Conservation (phyloP, 2,888 invertebrate genomes). For the Lycia hirtaria region DNA sequence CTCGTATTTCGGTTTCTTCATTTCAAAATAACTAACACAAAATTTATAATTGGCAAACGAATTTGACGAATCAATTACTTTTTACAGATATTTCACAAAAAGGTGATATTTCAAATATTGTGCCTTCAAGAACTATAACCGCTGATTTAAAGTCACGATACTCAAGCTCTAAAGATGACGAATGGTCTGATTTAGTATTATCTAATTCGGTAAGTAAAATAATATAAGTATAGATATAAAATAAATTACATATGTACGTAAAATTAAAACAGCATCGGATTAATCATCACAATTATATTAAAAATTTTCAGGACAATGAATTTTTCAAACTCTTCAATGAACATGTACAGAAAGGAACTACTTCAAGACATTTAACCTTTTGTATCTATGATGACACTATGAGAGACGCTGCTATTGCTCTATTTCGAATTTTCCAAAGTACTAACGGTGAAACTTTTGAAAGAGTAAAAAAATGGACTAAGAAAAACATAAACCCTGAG, state of each 20-base stretch:
- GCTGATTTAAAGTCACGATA: neutral
- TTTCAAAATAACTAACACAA: too few species aligned
- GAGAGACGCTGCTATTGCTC: conserved; percentile 72
- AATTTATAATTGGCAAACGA: too few species aligned
- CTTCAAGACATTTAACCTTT: conserved; percentile 71
- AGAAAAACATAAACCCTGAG: conserved; percentile 75
- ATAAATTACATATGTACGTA: neutral
- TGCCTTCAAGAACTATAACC: conserved; percentile 10
- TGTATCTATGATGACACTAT: conserved; percentile 78
- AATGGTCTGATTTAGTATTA: conserved; percentile 6
- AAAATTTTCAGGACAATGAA: conserved; percentile 57
- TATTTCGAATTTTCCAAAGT: conserved; percentile 74
- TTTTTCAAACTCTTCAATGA: conserved; percentile 53
- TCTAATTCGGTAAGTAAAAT: conserved; percentile 10
- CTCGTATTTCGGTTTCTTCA: too few species aligned
- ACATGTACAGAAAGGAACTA: conserved; percentile 58
- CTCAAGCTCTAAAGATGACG: neutral
- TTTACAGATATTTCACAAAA: conserved; percentile 18
- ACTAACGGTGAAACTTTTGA: conserved; percentile 64
- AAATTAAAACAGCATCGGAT: too few species aligned
- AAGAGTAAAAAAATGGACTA: conserved; percentile 67
- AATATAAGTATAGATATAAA: neutral
- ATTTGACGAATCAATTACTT: neutral
- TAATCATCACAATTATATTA: neutral
- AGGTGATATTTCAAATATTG: conserved; percentile 15